These are phyloP conservation scores for Monoplex corrugatus DNA, from an alignment of 2,888 invertebrate genomes.

Conservation along the genomic window DNA sequence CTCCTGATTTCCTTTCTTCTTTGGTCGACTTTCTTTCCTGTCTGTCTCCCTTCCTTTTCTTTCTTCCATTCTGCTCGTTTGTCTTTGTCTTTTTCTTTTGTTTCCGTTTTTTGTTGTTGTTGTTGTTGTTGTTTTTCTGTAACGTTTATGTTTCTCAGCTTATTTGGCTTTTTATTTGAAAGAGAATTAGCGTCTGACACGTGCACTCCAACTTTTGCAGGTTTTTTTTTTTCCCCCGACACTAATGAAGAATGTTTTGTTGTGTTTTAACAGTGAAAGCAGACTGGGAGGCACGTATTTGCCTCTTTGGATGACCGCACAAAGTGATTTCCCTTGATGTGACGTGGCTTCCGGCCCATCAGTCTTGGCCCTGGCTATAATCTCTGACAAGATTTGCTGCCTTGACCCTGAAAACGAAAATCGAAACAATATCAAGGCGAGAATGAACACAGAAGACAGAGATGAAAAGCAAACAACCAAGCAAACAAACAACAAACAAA, in stretches of 20 bases:
- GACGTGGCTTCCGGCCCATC: background rate
- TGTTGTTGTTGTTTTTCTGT: background rate
- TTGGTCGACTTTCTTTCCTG: background rate
- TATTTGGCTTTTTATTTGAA: background rate
- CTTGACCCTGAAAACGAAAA: background rate
- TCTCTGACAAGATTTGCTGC: background rate
- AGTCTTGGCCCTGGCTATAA: background rate
- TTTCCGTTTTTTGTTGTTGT: background rate
- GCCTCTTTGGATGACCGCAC: background rate
- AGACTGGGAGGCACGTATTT: background rate
- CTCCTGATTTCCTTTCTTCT: background rate
- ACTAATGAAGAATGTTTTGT: background rate
- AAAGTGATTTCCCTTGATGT: constrained; percentile 14
- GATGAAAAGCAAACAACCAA: background rate
- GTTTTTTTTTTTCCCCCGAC: background rate
- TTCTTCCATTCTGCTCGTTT: background rate
- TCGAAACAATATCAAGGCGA: background rate
- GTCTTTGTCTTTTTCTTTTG: background rate
- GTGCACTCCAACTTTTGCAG: background rate
- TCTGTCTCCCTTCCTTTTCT: background rate
- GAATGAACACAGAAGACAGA: background rate
- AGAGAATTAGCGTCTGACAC: background rate
- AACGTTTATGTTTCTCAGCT: background rate
- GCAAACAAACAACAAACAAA: background rate
- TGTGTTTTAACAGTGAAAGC: background rate